Evolutionary conservation across 2,113 vertebrate genomes (phyloP).

Genomic region (Gymnarchus niloticus): DNA sequence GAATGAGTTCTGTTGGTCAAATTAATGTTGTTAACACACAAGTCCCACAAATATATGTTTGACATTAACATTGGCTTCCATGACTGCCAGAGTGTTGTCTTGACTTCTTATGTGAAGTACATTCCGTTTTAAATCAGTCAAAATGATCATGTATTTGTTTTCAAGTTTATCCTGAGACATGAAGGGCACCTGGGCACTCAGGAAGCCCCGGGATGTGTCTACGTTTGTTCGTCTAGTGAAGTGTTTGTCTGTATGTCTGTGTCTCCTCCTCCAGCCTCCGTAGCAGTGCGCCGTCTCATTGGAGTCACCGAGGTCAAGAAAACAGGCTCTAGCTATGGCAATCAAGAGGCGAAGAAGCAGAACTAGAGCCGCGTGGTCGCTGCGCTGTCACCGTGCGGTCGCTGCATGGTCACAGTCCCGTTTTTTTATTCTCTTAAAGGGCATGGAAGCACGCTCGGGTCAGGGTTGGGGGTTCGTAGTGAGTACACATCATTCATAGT

Average conservation of each 20-base stretch:
- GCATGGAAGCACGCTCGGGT: constrained; percentile 12
- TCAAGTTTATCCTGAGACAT: too few relatives aligned
- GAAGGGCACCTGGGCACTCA: background rate
- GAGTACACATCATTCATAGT: background rate
- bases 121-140: background rate
- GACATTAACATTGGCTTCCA: too few relatives aligned
- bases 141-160: background rate
- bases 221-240: background rate
- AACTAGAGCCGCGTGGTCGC: constrained; percentile 52
- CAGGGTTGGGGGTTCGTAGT: constrained; percentile 5
- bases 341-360: constrained; percentile 88
- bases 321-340: constrained; percentile 91
- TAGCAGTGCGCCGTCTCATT: constrained; percentile 92
- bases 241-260: constrained; percentile 31
- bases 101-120: background rate
- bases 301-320: constrained; percentile 96
- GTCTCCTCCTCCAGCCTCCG: constrained; percentile 70
- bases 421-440: constrained; percentile 35
- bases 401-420: constrained; percentile 26
- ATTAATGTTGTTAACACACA: too few relatives aligned
- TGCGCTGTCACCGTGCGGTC: constrained; percentile 24
- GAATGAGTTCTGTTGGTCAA: background rate
- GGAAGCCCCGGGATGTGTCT: background rate
- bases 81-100: background rate
- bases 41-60: too few relatives aligned